Evolutionary conservation across 64 coral and sea anemone genomes (phyloP), one percentile per base, ranked within the genome.

Genomic region (Stichodactyla helianthus): DNA sequence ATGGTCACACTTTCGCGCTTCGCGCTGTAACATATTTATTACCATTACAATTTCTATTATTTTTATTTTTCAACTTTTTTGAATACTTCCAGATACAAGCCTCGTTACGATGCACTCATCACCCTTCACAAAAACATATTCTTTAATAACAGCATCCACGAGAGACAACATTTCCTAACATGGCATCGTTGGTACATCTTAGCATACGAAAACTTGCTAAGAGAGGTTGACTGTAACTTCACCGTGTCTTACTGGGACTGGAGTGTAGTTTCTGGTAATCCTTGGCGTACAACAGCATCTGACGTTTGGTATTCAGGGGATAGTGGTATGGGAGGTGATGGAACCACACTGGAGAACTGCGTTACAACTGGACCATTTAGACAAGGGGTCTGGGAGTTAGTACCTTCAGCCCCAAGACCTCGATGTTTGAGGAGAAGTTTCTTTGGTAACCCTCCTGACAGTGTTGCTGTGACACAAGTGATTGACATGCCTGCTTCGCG

Each of bases 311-410:
- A 85, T 77, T 68, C 51, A 13, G 86, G 70, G 93, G 93, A 5
- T 68, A 94, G 35, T 44, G 35, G 35, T 44, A 44, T 44, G 35
- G 35, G 35, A 44, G 35, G 35, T 44, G 35, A 44, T 71, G 93
- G 93, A 1, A 25, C 5, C 10, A 74, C 44, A 50, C 0, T 50
- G 1, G 52, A 14, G 6, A 12, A 56, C 8, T 94, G 89, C 67
- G 93, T 94, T 12, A 86, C 90, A 68, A 82, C 89, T 17, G 93
- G 93, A 7, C 89, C 93, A 17, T 94, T 94, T 19, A 71, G 62
- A 26, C 89, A 88, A 88, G 84, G 67, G 19, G 1, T 94, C 10
- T 71, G 86, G n/a, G 77, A 84, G 54, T 89, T 86, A 53, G 79
- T 89, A 25, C 54, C 71, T 1, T 77, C 83, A 51, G 71, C 52